These are phyloP conservation scores for Siniperca scherzeri DNA, from an alignment of 2,797 vertebrate species.

Conservation along the genomic window DNA sequence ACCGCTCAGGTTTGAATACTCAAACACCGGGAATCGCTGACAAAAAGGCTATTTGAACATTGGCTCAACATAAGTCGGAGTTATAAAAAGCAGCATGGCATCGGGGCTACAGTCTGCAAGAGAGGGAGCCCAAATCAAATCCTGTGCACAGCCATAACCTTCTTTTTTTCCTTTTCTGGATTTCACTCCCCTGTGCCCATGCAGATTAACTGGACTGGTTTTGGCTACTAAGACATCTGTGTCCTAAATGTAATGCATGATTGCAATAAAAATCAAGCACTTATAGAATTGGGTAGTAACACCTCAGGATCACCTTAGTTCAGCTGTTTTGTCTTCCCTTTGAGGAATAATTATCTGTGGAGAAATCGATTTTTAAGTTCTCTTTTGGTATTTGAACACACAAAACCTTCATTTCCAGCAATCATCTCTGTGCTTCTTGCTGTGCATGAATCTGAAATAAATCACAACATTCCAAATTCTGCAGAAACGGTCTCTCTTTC, in stretches of 20 bases:
- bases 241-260: conserved; percentile 62
- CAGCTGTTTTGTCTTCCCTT: conserved; percentile 19
- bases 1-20: conserved; percentile 63
- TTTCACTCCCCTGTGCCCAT: conserved; percentile 64
- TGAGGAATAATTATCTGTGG: conserved; percentile 42
- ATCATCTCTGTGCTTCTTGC: conserved; percentile 16
- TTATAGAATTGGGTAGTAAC: conserved; percentile 7
- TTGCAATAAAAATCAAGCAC: conserved; percentile 19
- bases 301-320: conserved; percentile 14
- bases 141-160: conserved; percentile 64
- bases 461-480: conserved; percentile 31
- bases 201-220: conserved; percentile 73
- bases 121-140: conserved; percentile 69
- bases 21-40: conserved; percentile 62
- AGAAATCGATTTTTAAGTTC: conserved; percentile 32
- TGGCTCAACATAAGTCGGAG: conserved; percentile 77
- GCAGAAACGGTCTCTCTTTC: not conserved
- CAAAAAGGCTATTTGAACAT: conserved; percentile 76
- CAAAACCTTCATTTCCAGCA: conserved; percentile 34
- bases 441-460: conserved; percentile 37
- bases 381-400: conserved; percentile 29
- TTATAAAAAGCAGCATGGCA: conserved; percentile 76
- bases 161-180: conserved; percentile 52
- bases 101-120: conserved; percentile 52
- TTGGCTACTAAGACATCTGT: conserved; percentile 63